Evolutionary conservation across 1,140 invertebrate genomes (phyloP).

Genomic region (Adoxophyes honmai): DNA sequence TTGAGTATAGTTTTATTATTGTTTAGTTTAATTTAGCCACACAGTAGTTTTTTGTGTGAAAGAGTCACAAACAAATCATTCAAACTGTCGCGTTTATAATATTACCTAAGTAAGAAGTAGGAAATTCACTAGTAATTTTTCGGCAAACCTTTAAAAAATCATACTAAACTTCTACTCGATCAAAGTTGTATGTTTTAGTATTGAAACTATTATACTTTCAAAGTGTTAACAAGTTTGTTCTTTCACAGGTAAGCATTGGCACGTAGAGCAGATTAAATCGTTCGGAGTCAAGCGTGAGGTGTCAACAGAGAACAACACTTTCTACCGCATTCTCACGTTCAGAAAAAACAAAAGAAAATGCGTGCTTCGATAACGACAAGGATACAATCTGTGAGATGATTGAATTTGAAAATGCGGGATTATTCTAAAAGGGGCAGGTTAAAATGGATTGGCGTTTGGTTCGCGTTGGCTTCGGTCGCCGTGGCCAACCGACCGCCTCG

Average conservation of each 20-base stretch:
- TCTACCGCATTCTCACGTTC: conserved; percentile 64
- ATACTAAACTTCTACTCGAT: too few relatives aligned
- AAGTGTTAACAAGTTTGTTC: conserved; percentile 33
- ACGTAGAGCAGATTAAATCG: conserved; percentile 52
- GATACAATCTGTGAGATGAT: conserved; percentile 58
- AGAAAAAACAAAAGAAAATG: conserved; percentile 61
- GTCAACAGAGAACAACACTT: conserved; percentile 69
- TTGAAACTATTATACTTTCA: too few relatives aligned
- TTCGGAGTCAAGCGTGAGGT: conserved; percentile 31
- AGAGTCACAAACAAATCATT: too few relatives aligned
- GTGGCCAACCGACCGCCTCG: conserved; percentile 87
- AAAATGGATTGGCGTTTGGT: conserved; percentile 35
- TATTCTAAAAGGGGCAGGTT: conserved; percentile 48
- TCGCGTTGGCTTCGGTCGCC: conserved; percentile 31
- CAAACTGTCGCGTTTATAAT: too few relatives aligned
- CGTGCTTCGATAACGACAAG: conserved; percentile 47
- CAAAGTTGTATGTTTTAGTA: too few relatives aligned
- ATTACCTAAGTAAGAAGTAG: too few relatives aligned
- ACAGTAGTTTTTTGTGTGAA: too few relatives aligned
- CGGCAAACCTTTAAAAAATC: too few relatives aligned
- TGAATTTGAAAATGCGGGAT: conserved; percentile 41
- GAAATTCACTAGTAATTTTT: too few relatives aligned
- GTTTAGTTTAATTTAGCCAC: too few relatives aligned
- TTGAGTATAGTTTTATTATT: too few relatives aligned
- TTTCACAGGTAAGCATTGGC: conserved; percentile 50